phyloP scores from a whole-genome alignment of 2,888 invertebrate genomes.

The Nemurella pictetii region DNA sequence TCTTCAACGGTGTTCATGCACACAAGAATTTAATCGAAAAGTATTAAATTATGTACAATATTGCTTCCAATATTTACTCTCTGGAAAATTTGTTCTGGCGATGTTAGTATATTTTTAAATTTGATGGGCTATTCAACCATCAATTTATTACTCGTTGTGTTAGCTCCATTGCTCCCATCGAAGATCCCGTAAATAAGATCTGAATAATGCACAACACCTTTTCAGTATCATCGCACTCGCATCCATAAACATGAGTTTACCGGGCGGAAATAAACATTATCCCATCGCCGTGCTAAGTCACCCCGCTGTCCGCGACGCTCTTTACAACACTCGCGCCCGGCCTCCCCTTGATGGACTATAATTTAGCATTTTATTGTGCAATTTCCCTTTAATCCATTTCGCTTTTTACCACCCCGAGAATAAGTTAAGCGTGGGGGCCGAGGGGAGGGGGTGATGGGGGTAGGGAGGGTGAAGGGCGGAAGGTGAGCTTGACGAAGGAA shows the following conservation, averaged over 20 bases:
- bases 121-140: neutral
- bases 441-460: neutral
- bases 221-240: neutral
- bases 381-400: conserved; percentile 23
- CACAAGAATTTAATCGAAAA: too few species aligned
- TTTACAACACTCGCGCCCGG: neutral
- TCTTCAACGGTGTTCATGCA: too few species aligned
- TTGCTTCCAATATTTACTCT: too few species aligned
- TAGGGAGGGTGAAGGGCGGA: conserved; percentile 35
- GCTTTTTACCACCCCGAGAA: conserved; percentile 4
- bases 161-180: neutral
- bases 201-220: neutral
- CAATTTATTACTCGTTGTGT: neutral
- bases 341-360: neutral
- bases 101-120: too few species aligned
- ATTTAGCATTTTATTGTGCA: conserved; percentile 13
- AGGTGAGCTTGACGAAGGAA: conserved; percentile 36
- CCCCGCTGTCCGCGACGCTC: too few species aligned
- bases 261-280: neutral
- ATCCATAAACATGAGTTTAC: neutral
- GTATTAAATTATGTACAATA: too few species aligned
- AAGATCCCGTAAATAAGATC: neutral
- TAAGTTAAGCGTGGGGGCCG: neutral
- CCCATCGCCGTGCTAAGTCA: too few species aligned
- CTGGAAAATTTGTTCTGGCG: too few species aligned